Percentiles rank a stretch among this genome's conserved stretches.
phyloP scores from a whole-genome alignment of 2,113 vertebrate species.

The Myrmecobius fasciatus region DNA sequence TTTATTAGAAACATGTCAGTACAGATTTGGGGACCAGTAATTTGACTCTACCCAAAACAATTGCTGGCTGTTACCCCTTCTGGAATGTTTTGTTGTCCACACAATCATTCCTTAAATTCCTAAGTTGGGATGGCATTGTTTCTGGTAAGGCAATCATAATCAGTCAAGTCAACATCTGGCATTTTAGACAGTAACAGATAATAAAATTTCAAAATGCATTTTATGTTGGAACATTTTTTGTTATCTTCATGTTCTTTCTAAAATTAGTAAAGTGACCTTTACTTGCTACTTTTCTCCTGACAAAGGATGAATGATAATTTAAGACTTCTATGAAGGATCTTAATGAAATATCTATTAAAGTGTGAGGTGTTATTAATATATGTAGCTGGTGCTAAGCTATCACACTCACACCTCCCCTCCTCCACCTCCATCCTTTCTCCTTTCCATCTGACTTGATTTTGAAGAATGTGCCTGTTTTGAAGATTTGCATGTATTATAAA shows the following conservation, averaged over 20 bases:
- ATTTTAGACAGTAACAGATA: conserved; percentile 32
- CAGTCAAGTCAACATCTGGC: conserved; percentile 28
- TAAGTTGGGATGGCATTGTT: background rate
- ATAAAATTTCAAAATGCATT: conserved; percentile 33
- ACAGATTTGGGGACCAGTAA: background rate
- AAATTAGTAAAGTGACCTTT: conserved; percentile 39
- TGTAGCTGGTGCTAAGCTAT: background rate
- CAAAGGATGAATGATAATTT: conserved; percentile 13
- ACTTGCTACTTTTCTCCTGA: background rate
- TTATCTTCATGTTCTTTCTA: background rate
- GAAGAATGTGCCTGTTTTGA: background rate
- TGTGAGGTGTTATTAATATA: conserved; percentile 3
- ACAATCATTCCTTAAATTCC: background rate
- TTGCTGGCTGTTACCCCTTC: background rate
- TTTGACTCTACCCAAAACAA: background rate
- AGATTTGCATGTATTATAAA: background rate
- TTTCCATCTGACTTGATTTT: background rate
- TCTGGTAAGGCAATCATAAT: background rate
- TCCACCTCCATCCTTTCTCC: background rate
- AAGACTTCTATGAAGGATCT: background rate
- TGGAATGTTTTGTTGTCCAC: conserved; percentile 15
- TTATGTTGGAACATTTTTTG: conserved; percentile 32
- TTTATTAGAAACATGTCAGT: conserved; percentile 20
- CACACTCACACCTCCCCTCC: background rate
- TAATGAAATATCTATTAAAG: conserved; percentile 19